Evolutionary conservation across 2,797 vertebrate genomes (phyloP).

Genomic region (Gorsachius magnificus): DNA sequence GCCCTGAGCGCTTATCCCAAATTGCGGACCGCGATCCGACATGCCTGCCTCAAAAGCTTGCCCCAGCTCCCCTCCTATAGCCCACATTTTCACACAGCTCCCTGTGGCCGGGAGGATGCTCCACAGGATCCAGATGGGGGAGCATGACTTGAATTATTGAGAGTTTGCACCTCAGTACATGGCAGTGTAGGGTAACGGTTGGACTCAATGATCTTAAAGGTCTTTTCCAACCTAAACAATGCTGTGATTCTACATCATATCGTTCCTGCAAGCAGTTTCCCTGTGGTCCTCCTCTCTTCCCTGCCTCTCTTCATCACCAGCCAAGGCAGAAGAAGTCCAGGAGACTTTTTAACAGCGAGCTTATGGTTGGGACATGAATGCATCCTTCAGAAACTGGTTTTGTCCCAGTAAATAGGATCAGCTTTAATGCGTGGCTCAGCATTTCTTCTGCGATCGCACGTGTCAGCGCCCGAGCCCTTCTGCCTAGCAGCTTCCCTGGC

Average conservation of each 20-base stretch:
- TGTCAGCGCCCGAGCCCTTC: not conserved
- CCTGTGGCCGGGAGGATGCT: not conserved
- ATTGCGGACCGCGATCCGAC: not conserved
- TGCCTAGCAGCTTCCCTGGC: not conserved
- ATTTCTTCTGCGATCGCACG: accelerated
- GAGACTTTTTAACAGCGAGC: not conserved
- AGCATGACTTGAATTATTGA: not conserved
- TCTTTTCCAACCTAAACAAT: too few species aligned
- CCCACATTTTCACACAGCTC: not conserved
- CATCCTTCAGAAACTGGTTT: not conserved
- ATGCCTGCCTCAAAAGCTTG: not conserved
- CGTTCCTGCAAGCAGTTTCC: not conserved
- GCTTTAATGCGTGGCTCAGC: not conserved
- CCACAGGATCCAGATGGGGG: not conserved
- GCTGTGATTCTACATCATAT: too few species aligned
- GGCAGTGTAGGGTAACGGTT: too few species aligned
- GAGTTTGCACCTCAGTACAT: not conserved
- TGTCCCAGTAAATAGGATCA: not conserved
- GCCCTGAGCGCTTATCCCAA: not conserved
- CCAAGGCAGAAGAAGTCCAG: not conserved
- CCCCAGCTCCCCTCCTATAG: not conserved
- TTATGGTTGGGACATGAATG: not conserved
- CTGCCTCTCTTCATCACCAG: not conserved
- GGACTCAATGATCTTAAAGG: too few species aligned
- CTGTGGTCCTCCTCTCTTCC: not conserved